Conservation (phyloP, 1,140 invertebrate species). For the Fopius arisanus region DNA sequence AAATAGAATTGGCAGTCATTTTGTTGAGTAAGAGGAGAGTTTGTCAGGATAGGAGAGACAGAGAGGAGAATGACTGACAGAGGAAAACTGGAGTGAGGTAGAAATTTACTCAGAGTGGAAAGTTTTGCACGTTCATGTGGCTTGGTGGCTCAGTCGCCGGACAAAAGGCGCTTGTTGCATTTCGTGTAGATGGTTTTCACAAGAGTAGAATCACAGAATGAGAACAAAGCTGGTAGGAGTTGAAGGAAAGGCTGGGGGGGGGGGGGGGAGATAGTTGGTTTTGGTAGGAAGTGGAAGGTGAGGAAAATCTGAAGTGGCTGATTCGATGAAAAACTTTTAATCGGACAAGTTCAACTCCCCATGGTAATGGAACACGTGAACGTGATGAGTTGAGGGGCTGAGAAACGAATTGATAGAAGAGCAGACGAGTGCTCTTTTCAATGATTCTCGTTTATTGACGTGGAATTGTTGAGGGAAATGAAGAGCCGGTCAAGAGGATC, state of each 20-base stretch:
- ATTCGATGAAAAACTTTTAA: constrained; percentile 30
- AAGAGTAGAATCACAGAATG: not conserved
- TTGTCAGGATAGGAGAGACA: not conserved
- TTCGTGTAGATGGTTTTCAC: not conserved
- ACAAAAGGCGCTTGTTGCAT: constrained; percentile 24
- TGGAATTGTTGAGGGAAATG: not conserved
- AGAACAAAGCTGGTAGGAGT: not conserved
- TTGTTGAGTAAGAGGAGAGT: not conserved
- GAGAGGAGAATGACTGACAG: not conserved
- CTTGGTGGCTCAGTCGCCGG: not conserved
- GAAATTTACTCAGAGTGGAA: constrained; percentile 22
- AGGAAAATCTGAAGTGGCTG: constrained; percentile 20
- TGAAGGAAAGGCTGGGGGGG: not conserved
- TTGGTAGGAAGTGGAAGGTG: not conserved
- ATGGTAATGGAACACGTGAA: not conserved
- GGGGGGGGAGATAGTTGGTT: not conserved
- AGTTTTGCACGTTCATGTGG: constrained; percentile 4
- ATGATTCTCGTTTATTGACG: not conserved
- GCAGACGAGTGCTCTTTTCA: not conserved
- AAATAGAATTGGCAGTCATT: not conserved
- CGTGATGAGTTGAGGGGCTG: not conserved
- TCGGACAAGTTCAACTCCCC: constrained; percentile 12
- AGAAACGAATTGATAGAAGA: constrained; percentile 3
- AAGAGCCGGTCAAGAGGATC: too few species aligned
- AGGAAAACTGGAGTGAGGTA: not conserved